These are phyloP conservation scores for Cynopterus sphinx DNA, from an alignment of 2,797 vertebrate species.

Conservation along the genomic window DNA sequence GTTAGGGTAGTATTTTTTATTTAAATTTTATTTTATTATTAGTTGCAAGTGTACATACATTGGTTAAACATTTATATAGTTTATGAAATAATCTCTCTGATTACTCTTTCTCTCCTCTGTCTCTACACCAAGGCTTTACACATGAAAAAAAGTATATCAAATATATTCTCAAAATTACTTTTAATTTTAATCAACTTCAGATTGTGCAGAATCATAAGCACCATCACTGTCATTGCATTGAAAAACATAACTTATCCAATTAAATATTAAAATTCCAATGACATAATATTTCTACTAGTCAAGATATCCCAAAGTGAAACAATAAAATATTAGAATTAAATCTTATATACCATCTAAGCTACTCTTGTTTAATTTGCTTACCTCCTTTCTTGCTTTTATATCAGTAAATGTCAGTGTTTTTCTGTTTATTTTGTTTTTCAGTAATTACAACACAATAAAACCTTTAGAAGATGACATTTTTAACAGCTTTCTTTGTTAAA, in stretches of 20 bases:
- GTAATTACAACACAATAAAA: not conserved
- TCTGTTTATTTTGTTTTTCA: not conserved
- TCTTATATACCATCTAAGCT: not conserved
- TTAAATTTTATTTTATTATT: too few relatives aligned
- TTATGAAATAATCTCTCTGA: too few relatives aligned
- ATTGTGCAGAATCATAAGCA: not conserved
- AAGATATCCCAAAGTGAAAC: not conserved
- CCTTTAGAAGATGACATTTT: not conserved
- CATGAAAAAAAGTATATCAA: not conserved
- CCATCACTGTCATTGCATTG: not conserved
- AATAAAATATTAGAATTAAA: constrained; percentile 1
- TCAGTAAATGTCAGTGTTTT: not conserved
- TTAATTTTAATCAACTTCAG: not conserved
- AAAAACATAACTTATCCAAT: not conserved
- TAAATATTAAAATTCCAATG: not conserved
- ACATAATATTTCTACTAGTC: not conserved
- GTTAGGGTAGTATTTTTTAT: not conserved
- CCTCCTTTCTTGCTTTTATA: not conserved
- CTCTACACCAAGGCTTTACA: too few relatives aligned
- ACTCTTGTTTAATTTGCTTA: not conserved
- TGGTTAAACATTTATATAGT: too few relatives aligned
- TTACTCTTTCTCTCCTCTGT: too few relatives aligned
- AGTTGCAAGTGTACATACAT: too few relatives aligned
- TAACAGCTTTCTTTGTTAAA: not conserved
- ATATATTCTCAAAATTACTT: not conserved